A percentile compares a stretch with the other conserved stretches of the same genome.
Conservation (phyloP, 2,888 invertebrate species). For the Adelphocoris suturalis region DNA sequence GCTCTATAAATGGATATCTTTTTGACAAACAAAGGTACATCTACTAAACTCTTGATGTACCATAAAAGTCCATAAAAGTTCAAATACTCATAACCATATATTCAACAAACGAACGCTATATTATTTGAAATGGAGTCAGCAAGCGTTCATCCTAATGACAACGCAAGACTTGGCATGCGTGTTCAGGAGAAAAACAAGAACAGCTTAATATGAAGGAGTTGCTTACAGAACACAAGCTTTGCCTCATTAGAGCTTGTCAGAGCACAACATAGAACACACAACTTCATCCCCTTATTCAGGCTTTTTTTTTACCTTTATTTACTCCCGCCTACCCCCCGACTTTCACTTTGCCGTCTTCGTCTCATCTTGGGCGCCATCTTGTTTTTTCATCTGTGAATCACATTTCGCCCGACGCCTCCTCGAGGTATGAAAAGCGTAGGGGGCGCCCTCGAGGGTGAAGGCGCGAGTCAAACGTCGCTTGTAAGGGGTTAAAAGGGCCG, state of each 20-base stretch:
- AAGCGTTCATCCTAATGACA: background rate
- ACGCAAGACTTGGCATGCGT: background rate
- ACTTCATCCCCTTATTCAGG: background rate
- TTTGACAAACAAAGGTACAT: background rate
- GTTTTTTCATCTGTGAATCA: background rate
- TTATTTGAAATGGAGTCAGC: background rate
- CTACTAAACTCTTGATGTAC: background rate
- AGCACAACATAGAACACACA: constrained; percentile 1
- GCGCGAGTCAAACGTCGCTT: background rate
- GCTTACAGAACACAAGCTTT: background rate
- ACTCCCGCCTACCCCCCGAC: background rate
- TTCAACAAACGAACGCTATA: background rate
- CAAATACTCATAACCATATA: background rate
- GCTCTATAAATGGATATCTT: background rate
- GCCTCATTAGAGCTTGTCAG: background rate
- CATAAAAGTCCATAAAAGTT: background rate
- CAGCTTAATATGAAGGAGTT: background rate
- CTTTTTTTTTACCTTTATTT: background rate
- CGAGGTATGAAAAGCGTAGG: background rate
- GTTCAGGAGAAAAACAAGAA: background rate
- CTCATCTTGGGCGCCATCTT: background rate
- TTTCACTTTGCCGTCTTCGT: background rate
- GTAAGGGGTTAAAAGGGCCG: background rate
- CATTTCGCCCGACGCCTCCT: background rate
- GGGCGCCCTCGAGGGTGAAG: background rate